phyloP scores from a whole-genome alignment of 1,140 invertebrate species.

The Macrobrachium nipponense region DNA sequence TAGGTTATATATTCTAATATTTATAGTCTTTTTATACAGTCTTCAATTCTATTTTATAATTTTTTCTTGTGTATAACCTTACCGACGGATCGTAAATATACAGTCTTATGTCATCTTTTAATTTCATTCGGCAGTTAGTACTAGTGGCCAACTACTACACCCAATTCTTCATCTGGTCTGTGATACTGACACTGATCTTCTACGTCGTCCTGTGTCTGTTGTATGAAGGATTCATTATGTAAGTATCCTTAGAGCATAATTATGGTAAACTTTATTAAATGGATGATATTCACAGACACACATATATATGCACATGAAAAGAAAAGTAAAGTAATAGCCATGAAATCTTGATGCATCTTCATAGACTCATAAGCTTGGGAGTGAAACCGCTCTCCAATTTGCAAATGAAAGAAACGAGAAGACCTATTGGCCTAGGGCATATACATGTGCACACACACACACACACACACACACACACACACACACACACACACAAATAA shows the following conservation, averaged over 20 bases:
- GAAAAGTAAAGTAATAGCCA: too few species aligned
- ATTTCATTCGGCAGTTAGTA: constrained; percentile 71
- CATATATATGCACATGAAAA: not conserved
- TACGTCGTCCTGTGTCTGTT: constrained; percentile 74
- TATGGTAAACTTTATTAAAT: not conserved
- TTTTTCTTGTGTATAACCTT: not conserved
- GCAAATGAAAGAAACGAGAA: too few species aligned
- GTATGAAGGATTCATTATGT: constrained; percentile 72
- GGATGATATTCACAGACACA: not conserved
- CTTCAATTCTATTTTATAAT: not conserved
- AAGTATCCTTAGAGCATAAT: not conserved
- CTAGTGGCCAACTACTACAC: constrained; percentile 78
- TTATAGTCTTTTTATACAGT: not conserved
- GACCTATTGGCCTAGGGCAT: too few species aligned
- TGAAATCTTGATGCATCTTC: too few species aligned
- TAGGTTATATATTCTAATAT: not conserved
- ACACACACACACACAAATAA: constrained; percentile 48
- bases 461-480: not conserved
- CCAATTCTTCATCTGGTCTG: constrained; percentile 72
- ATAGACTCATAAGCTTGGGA: too few species aligned
- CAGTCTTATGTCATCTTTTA: not conserved
- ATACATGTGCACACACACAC: not conserved
- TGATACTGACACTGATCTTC: constrained; percentile 73
- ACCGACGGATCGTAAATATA: not conserved
- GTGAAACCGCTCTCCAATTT: too few species aligned